A percentile compares a stretch with the other conserved stretches of the same genome.
phyloP scores from a whole-genome alignment of 2,113 vertebrate genomes.

The Cinclus mexicanus region DNA sequence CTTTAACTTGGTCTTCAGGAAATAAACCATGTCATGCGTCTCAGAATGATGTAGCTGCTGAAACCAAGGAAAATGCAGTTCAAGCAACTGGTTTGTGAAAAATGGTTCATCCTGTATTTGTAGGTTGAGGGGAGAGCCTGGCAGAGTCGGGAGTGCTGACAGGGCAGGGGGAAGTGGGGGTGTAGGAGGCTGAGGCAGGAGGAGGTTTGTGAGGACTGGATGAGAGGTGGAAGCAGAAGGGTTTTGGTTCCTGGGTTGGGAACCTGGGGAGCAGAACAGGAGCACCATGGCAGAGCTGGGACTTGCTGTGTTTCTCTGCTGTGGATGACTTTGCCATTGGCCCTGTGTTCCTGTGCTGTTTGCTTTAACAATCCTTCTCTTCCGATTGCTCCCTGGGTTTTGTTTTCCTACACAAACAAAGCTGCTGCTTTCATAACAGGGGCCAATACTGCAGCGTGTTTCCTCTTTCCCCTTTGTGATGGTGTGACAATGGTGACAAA shows the following conservation, averaged over 20 bases:
- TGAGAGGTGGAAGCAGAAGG: background rate
- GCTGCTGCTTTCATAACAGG: conserved; percentile 13
- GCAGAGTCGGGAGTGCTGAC: fast-evolving
- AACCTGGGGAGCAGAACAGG: fast-evolving
- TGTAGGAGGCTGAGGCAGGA: background rate
- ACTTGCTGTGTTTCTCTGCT: background rate
- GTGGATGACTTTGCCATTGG: background rate
- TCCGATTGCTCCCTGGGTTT: background rate
- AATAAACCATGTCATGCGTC: background rate
- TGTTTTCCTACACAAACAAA: conserved; percentile 43
- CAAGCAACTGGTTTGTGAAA: background rate
- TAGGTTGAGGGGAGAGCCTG: background rate
- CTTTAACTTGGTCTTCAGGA: background rate
- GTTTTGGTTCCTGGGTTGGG: background rate
- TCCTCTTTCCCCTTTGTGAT: conserved; percentile 49
- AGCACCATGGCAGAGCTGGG: background rate
- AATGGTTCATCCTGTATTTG: background rate
- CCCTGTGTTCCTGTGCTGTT: background rate
- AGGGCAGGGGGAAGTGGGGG: fast-evolving
- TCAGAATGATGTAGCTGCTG: background rate
- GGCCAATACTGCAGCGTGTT: conserved; percentile 21
- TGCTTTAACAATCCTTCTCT: background rate
- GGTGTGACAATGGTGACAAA: conserved; percentile 45
- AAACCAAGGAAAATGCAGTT: background rate
- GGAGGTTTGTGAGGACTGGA: fast-evolving